Evolutionary conservation across 2,113 vertebrate species (phyloP), one percentile per base, ranked within the genome.

Genomic region (Eolophus roseicapilla): DNA sequence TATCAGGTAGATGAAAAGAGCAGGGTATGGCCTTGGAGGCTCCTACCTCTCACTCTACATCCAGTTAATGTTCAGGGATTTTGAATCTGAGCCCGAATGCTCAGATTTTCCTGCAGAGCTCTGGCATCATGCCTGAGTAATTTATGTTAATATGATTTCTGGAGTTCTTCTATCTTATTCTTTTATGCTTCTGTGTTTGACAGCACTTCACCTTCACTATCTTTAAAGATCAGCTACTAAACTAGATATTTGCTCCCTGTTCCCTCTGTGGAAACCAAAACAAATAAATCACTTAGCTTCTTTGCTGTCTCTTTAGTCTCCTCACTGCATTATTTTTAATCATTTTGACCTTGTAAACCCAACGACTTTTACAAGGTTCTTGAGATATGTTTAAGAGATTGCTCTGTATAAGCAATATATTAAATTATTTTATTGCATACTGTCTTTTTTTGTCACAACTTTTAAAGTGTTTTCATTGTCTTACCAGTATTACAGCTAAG

Each of bases 201-300:
- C 49, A 83, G 37, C 0, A 2, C 29, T 96, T 94, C 94, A 86
- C 84, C 90, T 90, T 88, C 92, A 86, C 92, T 96, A 93, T 96
- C 68, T 90, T 82, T 90, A 83, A 91, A 95, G 79, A 94, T 86
- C 90, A 81, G 76, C 79, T 59, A 82, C 17, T 90, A 80, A 94
- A 43, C 70, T 88, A 86, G 79, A 60, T 55, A 88, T 93, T 93
- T 83, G 64, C 75, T 96, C 62, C 46, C 63, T 46, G 28, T 67
- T 83, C 31, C 9, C n/a, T 69, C 49, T 88, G 83, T 90, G 29
- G 53, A 94, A 94, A 94, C 43, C 53, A 82, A 89, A 92, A 65
- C 75, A 93, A 94, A 94, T 88, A 94, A 96, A 94, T 96, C 93
- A 95, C 37, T 63, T 91, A 33, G 4, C 53, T 90, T 89, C 70